These are phyloP conservation scores for Argynnis bischoffii DNA, from an alignment of 2,888 invertebrate genomes.

Conservation along the genomic window DNA sequence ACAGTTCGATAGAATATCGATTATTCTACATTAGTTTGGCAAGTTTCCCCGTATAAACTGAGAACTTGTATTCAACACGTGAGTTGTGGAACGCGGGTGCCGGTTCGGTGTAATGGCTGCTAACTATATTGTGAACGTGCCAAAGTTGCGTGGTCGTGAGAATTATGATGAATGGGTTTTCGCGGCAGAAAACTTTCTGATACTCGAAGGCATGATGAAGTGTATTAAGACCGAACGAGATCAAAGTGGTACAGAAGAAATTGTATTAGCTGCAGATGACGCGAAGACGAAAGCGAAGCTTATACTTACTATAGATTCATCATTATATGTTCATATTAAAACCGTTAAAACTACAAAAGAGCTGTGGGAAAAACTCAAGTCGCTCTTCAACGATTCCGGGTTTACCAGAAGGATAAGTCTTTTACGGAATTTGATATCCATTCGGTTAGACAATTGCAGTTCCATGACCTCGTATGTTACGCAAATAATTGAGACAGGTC, in stretches of 20 bases:
- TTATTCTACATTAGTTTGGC: no score
- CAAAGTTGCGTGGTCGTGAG: not conserved
- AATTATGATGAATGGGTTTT: not conserved
- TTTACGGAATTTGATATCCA: constrained; percentile 8
- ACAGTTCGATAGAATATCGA: no score
- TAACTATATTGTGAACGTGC: no score
- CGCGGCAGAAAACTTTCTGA: constrained; percentile 16
- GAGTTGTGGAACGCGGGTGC: no score
- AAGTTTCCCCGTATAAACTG: no score
- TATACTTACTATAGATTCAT: constrained; percentile 1
- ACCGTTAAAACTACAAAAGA: not conserved
- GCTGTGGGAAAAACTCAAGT: no score
- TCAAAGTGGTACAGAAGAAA: not conserved
- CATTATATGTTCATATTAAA: constrained; percentile 11
- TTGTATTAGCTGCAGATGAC: constrained; percentile 21
- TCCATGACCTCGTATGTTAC: constrained; percentile 16
- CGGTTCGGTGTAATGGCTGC: no score
- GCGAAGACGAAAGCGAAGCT: no score
- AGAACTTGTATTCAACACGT: no score
- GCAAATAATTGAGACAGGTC: constrained; percentile 16
- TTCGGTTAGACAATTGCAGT: constrained; percentile 11
- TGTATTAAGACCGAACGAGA: constrained; percentile 15
- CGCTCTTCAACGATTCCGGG: no score
- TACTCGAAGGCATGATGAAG: constrained; percentile 19
- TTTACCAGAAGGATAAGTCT: not conserved